Evolutionary conservation across 1,140 invertebrate genomes (phyloP).

Genomic region (Campoletis sonorensis): DNA sequence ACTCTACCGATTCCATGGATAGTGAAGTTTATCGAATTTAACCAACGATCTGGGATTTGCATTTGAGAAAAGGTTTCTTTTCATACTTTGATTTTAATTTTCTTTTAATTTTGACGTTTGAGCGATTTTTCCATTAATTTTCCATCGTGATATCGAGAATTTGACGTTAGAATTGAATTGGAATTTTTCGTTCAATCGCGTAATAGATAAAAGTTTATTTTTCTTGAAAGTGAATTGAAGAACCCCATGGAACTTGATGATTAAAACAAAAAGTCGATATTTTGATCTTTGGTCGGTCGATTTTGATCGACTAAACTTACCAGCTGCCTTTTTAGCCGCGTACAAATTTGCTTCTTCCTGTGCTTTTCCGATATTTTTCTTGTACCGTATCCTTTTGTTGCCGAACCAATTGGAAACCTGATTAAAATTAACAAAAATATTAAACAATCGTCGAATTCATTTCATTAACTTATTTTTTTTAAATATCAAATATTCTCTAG

Average conservation of each 20-base stretch:
- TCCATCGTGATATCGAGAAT: too few species aligned
- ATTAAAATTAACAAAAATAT: constrained; percentile 41
- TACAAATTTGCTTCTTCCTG: constrained; percentile 99
- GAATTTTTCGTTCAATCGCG: too few species aligned
- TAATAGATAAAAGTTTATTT: too few species aligned
- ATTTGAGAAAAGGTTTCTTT: not conserved
- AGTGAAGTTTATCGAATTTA: not conserved
- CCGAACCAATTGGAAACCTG: constrained; percentile 99
- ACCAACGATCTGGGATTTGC: not conserved
- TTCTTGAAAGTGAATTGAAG: too few species aligned
- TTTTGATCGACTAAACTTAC: constrained; percentile 75
- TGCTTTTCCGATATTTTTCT: constrained; percentile 99
- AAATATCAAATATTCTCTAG: too few species aligned
- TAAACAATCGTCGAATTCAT: too few species aligned
- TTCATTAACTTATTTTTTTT: too few species aligned
- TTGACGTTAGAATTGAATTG: too few species aligned
- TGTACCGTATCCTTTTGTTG: constrained; percentile 99
- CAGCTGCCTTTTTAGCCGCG: constrained; percentile 98
- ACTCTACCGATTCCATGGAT: constrained; percentile 48
- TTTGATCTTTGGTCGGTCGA: not conserved
- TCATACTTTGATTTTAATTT: not conserved
- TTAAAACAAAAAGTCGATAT: not conserved
- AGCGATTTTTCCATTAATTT: not conserved
- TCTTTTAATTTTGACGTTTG: not conserved
- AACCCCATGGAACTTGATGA: not conserved